A percentile compares a stretch with the other conserved stretches of the same genome.
Evolutionary conservation across 2,113 vertebrate species (phyloP).

Genomic region (Lonchura striata): DNA sequence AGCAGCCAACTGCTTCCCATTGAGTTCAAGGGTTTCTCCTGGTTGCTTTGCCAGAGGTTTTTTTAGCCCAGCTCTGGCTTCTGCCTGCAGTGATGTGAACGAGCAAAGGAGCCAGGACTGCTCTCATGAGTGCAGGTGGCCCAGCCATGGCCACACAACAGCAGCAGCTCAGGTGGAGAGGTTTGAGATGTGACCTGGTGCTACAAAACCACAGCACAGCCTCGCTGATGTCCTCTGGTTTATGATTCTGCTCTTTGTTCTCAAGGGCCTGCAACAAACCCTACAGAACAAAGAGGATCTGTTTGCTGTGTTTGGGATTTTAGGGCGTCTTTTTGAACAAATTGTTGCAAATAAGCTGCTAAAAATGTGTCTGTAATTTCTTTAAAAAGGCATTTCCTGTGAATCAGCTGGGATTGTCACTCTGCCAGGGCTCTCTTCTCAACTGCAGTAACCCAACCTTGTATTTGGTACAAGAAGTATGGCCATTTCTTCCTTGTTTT

Average conservation of each 20-base stretch:
- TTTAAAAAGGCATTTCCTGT: neutral
- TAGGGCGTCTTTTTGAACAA: neutral
- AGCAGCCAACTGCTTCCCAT: neutral
- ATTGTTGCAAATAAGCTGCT: neutral
- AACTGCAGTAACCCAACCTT: neutral
- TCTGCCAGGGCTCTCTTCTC: neutral
- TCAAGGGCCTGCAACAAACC: neutral
- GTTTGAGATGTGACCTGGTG: neutral
- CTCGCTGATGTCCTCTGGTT: neutral
- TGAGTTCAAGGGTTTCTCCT: neutral
- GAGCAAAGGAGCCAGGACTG: rapidly evolving
- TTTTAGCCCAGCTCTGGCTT: neutral
- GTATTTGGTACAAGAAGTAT: neutral
- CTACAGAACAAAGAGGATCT: neutral
- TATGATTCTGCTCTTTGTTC: neutral
- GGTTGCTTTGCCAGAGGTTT: neutral
- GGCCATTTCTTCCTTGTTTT: neutral
- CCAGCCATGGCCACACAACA: rapidly evolving
- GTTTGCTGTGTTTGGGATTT: neutral
- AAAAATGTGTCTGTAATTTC: neutral
- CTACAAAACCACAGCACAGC: neutral
- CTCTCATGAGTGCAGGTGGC: neutral
- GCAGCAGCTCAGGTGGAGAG: neutral
- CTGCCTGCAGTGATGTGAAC: rapidly evolving
- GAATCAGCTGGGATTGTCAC: neutral